Percentiles rank a stretch among this genome's conserved stretches.
Evolutionary conservation across 2,888 invertebrate genomes (phyloP).

Genomic region (Schizaphis graminum): DNA sequence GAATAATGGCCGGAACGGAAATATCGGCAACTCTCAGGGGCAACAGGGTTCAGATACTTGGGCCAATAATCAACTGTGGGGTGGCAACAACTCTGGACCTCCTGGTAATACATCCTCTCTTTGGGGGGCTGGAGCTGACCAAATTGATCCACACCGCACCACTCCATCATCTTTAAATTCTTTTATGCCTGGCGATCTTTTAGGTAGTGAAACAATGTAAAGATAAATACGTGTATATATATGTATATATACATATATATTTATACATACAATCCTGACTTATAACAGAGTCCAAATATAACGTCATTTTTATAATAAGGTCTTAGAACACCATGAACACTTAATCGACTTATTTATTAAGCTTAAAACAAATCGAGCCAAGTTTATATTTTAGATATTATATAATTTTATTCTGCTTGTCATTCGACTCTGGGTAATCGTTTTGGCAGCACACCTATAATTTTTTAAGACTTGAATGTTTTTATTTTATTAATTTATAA

Average conservation of each 20-base stretch:
- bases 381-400: slow-evolving; percentile 64
- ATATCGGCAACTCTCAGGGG: slow-evolving; percentile 69
- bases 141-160: slow-evolving; percentile 82
- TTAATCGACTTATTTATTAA: slow-evolving; percentile 66
- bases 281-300: slow-evolving; percentile 61
- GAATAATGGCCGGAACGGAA: slow-evolving; percentile 67
- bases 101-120: slow-evolving; percentile 71
- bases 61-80: slow-evolving; percentile 75
- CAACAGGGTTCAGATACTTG: slow-evolving; percentile 72
- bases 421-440: slow-evolving; percentile 66
- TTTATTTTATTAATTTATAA: slow-evolving; percentile 65
- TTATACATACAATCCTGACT: slow-evolving; percentile 44
- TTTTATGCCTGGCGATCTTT: slow-evolving; percentile 88
- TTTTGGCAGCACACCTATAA: slow-evolving; percentile 65
- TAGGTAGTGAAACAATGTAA: slow-evolving; percentile 90
- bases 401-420: slow-evolving; percentile 63
- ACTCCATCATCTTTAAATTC: slow-evolving; percentile 89
- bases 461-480: slow-evolving; percentile 65
- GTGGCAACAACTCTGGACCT: slow-evolving; percentile 71
- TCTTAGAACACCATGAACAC: slow-evolving; percentile 66
- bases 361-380: slow-evolving; percentile 65
- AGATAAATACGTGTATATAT: slow-evolving; percentile 6
- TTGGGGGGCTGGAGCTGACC: slow-evolving; percentile 75
- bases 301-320: slow-evolving; percentile 65
- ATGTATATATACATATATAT: slow-evolving; percentile 40